phyloP scores from a whole-genome alignment of 1,140 invertebrate genomes.

The Aphelinus certus region DNA sequence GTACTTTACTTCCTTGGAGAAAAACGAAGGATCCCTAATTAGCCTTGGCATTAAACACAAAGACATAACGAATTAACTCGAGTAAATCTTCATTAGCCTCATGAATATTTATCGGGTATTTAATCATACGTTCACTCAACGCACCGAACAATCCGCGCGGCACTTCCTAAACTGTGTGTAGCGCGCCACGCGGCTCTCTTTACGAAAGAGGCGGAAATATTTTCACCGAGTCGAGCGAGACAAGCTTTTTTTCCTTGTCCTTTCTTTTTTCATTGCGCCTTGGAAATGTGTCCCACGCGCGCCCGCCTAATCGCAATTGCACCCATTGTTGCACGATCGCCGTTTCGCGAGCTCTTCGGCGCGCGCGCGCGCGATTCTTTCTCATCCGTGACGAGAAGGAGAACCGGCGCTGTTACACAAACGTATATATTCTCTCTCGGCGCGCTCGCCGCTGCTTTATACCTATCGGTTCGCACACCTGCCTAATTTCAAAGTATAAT shows the following conservation, averaged over 20 bases:
- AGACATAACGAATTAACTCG: not conserved
- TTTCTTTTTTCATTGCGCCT: not conserved
- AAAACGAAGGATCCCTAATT: no score
- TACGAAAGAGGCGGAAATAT: constrained; percentile 23
- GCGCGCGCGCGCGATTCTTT: constrained; percentile 4
- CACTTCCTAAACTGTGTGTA: constrained; percentile 5
- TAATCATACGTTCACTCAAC: not conserved
- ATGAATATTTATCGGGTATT: constrained; percentile 1
- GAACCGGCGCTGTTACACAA: constrained; percentile 18
- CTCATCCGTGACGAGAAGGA: constrained; percentile 6
- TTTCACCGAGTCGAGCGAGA: constrained; percentile 1
- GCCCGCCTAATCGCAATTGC: constrained; percentile 17
- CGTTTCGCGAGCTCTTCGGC: not conserved
- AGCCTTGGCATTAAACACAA: no score
- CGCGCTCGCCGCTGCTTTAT: not conserved
- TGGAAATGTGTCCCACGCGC: constrained; percentile 14
- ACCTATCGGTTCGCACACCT: constrained; percentile 9
- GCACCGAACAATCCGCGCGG: not conserved
- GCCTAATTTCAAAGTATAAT: constrained; percentile 22
- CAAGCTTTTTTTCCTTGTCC: constrained; percentile 1
- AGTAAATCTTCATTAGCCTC: constrained; percentile 6
- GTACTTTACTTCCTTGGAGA: no score
- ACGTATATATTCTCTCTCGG: constrained; percentile 13
- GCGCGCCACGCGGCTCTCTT: not conserved
- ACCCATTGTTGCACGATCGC: constrained; percentile 20